These are phyloP conservation scores for Rhyacophila brunnea DNA, from an alignment of 1,140 invertebrate genomes.

Conservation along the genomic window DNA sequence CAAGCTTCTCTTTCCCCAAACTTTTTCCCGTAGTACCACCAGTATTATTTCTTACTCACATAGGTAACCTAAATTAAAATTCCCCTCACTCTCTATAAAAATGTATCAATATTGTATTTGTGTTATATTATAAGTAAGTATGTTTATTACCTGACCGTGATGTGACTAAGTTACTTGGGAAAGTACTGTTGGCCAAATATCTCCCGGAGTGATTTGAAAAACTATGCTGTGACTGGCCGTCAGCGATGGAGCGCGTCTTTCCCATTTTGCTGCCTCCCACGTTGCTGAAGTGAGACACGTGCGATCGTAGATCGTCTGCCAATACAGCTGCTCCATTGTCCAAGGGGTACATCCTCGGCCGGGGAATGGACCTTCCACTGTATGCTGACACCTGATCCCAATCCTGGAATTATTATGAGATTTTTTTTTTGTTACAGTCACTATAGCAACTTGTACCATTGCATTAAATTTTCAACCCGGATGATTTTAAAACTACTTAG, in stretches of 20 bases:
- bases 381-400: constrained; percentile 94
- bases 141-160: constrained; percentile 68
- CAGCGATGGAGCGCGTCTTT: constrained; percentile 69
- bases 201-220: constrained; percentile 77
- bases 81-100: too few species aligned
- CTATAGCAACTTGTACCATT: too few species aligned
- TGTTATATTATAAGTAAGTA: not conserved
- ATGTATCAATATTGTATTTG: not conserved
- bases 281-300: constrained; percentile 60
- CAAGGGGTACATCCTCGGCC: constrained; percentile 76
- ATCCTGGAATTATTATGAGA: constrained; percentile 62
- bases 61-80: too few species aligned
- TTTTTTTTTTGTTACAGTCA: too few species aligned
- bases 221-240: constrained; percentile 83
- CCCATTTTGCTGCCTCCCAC: constrained; percentile 48
- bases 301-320: constrained; percentile 64
- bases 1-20: too few species aligned
- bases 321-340: constrained; percentile 62
- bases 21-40: too few species aligned
- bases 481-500: too few species aligned
- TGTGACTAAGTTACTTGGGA: constrained; percentile 73
- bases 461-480: too few species aligned
- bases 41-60: too few species aligned
- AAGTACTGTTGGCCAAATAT: constrained; percentile 66
- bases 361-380: constrained; percentile 84